A percentile compares a stretch with the other conserved stretches of the same genome.
These are phyloP conservation scores for Drosophila santomea DNA, from an alignment of 1,140 invertebrate genomes.

Conservation along the genomic window DNA sequence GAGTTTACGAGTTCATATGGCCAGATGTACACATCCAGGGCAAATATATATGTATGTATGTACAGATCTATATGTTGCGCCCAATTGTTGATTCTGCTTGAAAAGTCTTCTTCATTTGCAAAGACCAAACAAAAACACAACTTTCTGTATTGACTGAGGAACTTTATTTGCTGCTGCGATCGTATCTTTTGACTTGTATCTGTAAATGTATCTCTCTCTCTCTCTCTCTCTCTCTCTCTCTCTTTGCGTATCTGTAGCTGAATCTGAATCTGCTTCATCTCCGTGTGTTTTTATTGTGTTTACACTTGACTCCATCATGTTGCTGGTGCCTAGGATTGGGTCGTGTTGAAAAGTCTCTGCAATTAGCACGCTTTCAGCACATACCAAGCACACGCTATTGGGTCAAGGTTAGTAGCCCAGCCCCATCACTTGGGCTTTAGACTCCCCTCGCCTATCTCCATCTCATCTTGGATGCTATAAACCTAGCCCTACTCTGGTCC, in stretches of 20 bases:
- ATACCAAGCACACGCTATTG: constrained; percentile 52
- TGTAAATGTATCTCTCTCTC: neutral
- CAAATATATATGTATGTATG: neutral
- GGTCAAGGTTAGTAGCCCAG: constrained; percentile 72
- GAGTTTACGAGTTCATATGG: constrained; percentile 43
- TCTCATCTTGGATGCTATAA: neutral
- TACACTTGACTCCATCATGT: constrained; percentile 66
- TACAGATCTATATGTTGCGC: neutral
- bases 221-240: neutral
- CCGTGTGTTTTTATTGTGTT: constrained; percentile 61
- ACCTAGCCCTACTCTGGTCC: constrained; percentile 2
- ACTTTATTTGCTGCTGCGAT: constrained; percentile 29
- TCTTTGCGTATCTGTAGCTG: constrained; percentile 8
- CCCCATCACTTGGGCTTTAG: constrained; percentile 16
- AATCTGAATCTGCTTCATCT: constrained; percentile 36
- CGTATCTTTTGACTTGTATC: neutral
- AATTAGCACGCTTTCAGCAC: constrained; percentile 77
- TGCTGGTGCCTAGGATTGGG: constrained; percentile 12
- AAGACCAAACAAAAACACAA: constrained; percentile 31
- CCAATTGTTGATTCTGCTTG: constrained; percentile 11
- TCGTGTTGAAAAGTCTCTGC: constrained; percentile 66
- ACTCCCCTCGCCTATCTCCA: neutral
- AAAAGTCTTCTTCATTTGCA: constrained; percentile 40
- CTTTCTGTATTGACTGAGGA: constrained; percentile 17
- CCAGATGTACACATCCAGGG: constrained; percentile 31